phyloP scores from a whole-genome alignment of 2,797 vertebrate species.

The Cuniculus paca region DNA sequence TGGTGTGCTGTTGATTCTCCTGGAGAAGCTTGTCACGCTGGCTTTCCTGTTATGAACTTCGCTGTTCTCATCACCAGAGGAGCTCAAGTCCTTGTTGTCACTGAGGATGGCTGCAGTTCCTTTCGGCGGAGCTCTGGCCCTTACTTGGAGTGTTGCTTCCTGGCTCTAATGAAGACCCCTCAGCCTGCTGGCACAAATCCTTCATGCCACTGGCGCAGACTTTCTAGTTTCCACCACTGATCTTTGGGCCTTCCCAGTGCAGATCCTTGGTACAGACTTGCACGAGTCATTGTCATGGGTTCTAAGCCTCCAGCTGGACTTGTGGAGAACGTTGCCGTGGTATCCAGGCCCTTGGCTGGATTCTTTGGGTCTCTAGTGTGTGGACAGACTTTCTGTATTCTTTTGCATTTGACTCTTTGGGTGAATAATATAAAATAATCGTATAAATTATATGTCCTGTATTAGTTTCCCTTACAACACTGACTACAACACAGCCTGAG shows the following conservation, averaged over 20 bases:
- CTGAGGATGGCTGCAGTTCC: neutral
- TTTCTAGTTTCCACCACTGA: neutral
- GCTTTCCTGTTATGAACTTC: no score
- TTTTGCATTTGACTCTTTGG: neutral
- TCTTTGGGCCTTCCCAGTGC: neutral
- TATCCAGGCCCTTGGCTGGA: neutral
- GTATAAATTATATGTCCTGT: neutral
- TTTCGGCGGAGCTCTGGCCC: neutral
- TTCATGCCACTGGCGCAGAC: neutral
- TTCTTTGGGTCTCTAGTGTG: no score
- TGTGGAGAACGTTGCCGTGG: neutral
- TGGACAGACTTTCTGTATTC: no score
- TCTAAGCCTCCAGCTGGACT: neutral
- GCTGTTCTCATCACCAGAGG: neutral
- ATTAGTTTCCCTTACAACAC: neutral
- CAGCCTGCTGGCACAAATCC: no score
- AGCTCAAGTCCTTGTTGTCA: neutral
- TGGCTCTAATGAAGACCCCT: no score
- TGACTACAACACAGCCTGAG: neutral
- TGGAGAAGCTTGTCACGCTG: no score
- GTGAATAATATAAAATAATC: neutral
- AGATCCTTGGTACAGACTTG: neutral
- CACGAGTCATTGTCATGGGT: neutral
- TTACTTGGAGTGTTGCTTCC: neutral
- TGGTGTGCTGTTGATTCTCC: no score